A percentile compares a stretch with the other conserved stretches of the same genome.
Evolutionary conservation across 2,113 vertebrate species (phyloP).

Genomic region (Osmerus mordax): DNA sequence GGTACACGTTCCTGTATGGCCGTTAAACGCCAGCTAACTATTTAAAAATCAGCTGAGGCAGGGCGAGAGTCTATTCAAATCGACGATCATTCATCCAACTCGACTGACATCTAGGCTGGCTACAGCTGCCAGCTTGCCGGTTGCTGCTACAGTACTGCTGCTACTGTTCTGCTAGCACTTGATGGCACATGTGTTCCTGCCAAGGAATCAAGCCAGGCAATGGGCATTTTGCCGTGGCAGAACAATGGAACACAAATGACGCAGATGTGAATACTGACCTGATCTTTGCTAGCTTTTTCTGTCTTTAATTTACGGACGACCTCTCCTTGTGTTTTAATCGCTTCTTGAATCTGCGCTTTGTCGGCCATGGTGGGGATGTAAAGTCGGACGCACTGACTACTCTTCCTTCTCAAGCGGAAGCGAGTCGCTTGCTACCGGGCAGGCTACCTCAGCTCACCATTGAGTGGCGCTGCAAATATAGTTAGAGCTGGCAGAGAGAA

Average conservation of each 20-base stretch:
- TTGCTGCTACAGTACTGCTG: too few species aligned
- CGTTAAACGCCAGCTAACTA: too few species aligned
- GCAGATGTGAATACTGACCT: conserved; percentile 61
- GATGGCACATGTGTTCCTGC: not conserved
- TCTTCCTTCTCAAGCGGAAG: not conserved
- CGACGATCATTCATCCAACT: too few species aligned
- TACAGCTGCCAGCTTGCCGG: too few species aligned
- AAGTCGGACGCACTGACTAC: not conserved
- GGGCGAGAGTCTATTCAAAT: too few species aligned
- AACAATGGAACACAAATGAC: not conserved
- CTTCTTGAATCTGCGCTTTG: conserved; percentile 65
- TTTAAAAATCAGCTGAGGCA: too few species aligned
- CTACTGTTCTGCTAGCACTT: too few species aligned
- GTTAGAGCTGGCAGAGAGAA: too few species aligned
- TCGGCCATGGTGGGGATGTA: conserved; percentile 59
- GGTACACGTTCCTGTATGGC: too few species aligned
- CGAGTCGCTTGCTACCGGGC: not conserved
- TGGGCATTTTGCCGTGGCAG: not conserved
- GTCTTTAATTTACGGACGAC: conserved; percentile 71
- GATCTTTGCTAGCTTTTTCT: conserved; percentile 71
- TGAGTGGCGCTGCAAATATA: too few species aligned
- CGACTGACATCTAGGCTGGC: too few species aligned
- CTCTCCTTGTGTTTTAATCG: conserved; percentile 73
- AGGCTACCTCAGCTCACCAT: too few species aligned
- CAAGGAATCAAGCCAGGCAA: not conserved